phyloP scores from a whole-genome alignment of 2,888 invertebrate genomes.

The Troglohyphantes excavatus region DNA sequence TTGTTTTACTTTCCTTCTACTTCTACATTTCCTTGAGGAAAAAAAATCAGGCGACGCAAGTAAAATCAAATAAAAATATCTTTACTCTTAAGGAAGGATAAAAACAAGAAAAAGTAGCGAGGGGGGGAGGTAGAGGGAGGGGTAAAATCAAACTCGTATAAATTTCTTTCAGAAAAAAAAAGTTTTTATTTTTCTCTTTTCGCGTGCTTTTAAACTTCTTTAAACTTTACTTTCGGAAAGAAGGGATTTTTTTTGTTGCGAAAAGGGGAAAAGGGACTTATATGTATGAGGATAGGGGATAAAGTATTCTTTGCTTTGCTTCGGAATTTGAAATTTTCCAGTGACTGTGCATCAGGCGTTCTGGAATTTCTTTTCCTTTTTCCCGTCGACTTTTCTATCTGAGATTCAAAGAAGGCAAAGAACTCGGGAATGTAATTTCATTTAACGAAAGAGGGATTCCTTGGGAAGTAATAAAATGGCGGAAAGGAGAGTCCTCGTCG shows the following conservation, averaged over 20 bases:
- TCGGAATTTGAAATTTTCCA: constrained; percentile 57
- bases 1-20: constrained; percentile 30
- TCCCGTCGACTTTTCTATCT: not conserved
- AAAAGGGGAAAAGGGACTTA: not conserved
- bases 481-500: not conserved
- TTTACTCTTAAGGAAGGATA: constrained; percentile 76
- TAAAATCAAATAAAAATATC: constrained; percentile 78
- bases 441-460: constrained; percentile 46
- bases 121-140: constrained; percentile 33
- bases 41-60: constrained; percentile 72
- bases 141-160: constrained; percentile 78
- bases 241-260: constrained; percentile 20
- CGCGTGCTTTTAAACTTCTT: constrained; percentile 58
- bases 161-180: constrained; percentile 62
- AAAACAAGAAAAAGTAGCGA: constrained; percentile 54
- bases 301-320: constrained; percentile 18
- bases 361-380: constrained; percentile 15
- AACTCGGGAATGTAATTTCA: constrained; percentile 33
- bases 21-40: not conserved
- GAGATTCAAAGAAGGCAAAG: not conserved
- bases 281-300: not conserved
- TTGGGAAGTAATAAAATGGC: constrained; percentile 23
- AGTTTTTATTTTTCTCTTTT: constrained; percentile 29
- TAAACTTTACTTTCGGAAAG: constrained; percentile 62
- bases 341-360: constrained; percentile 4